Conservation (phyloP, 2,888 invertebrate genomes). For the Amphipoea oculea region DNA sequence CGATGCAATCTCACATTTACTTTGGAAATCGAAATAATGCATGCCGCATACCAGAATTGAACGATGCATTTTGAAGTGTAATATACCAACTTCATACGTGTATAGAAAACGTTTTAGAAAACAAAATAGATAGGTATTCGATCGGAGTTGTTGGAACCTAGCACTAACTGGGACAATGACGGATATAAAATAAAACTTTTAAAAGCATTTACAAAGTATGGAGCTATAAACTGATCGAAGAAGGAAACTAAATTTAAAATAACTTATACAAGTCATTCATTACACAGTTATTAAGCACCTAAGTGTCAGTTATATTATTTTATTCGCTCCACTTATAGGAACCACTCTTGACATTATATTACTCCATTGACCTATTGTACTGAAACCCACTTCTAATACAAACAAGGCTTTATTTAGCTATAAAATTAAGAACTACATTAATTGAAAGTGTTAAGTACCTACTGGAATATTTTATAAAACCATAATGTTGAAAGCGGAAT, state of each 20-base stretch:
- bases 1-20: conserved; percentile 69
- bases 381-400: neutral
- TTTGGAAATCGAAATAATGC: conserved; percentile 67
- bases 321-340: conserved; percentile 1
- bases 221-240: neutral
- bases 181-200: neutral
- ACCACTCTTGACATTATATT: neutral
- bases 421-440: conserved; percentile 2
- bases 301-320: neutral
- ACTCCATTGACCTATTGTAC: conserved; percentile 6
- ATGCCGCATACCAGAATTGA: conserved; percentile 44
- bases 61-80: conserved; percentile 40
- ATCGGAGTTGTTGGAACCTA: conserved; percentile 15
- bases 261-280: neutral
- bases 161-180: conserved; percentile 16
- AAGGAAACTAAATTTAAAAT: neutral
- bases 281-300: neutral
- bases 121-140: conserved; percentile 9
- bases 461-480: neutral
- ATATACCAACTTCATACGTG: conserved; percentile 32
- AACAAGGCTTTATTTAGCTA: conserved; percentile 14
- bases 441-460: neutral
- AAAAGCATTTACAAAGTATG: neutral
- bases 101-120: conserved; percentile 25
- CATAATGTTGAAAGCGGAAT: neutral